Percentiles rank a stretch among this genome's conserved stretches.
Evolutionary conservation across 2,113 vertebrate genomes (phyloP).

Genomic region (Dunckerocampus dactyliophorus): DNA sequence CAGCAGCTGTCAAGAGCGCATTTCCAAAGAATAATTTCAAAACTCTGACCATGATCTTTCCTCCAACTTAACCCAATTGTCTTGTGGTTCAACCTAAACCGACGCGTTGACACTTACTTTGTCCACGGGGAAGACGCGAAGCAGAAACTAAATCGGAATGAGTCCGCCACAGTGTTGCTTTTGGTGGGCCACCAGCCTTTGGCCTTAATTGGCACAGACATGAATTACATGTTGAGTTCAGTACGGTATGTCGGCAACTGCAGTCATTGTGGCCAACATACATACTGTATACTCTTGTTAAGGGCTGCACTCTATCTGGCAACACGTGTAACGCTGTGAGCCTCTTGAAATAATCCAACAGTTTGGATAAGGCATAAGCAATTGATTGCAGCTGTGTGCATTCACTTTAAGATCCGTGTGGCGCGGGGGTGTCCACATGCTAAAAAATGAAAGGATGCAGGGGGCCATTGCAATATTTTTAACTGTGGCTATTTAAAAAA

Average conservation of each 20-base stretch:
- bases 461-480: too few species aligned
- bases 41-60: background rate
- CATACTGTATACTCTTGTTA: background rate
- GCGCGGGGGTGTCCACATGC: too few species aligned
- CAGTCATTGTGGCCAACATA: background rate
- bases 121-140: background rate
- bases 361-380: background rate
- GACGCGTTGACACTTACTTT: constrained; percentile 7
- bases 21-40: constrained; percentile 6
- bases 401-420: too few species aligned
- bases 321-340: background rate
- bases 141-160: too few species aligned
- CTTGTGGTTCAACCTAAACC: constrained; percentile 5
- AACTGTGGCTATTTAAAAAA: too few species aligned
- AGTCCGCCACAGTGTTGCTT: background rate
- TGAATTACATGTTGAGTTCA: background rate
- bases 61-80: constrained; percentile 1
- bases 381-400: background rate
- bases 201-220: background rate
- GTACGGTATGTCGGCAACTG: background rate
- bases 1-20: constrained; percentile 6
- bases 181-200: background rate
- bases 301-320: background rate
- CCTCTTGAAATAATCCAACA: background rate
- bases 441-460: too few species aligned